A percentile compares a stretch with the other conserved stretches of the same genome.
phyloP scores from a whole-genome alignment of 2,113 vertebrate genomes.

The Bubo bubo region DNA sequence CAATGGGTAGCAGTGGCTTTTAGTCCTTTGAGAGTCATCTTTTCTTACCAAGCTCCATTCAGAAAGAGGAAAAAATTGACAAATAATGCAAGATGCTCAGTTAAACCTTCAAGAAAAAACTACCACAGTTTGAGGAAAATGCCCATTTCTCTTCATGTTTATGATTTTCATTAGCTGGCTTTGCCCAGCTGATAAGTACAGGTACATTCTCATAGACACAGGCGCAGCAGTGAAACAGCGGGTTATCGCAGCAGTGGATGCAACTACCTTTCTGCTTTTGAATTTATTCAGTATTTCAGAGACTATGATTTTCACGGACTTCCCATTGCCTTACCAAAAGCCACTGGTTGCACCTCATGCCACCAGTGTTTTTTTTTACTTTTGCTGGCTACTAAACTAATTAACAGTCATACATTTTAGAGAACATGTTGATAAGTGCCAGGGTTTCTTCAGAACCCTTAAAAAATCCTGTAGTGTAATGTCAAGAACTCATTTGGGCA shows the following conservation, averaged over 20 bases:
- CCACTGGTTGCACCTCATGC: neutral
- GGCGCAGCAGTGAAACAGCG: neutral
- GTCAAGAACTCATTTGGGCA: conserved; percentile 6
- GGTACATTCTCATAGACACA: fast-evolving
- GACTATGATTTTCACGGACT: neutral
- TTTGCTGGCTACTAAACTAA: neutral
- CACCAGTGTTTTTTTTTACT: neutral
- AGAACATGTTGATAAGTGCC: neutral
- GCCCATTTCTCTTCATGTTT: neutral
- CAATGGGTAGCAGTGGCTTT: neutral
- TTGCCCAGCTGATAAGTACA: neutral
- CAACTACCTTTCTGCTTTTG: neutral
- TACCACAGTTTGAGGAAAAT: neutral
- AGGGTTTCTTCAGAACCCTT: conserved; percentile 22
- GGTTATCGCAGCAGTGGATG: neutral
- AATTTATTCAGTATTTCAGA: neutral
- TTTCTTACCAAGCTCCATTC: neutral
- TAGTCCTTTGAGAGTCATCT: neutral
- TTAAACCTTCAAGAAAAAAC: neutral
- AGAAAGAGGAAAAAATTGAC: neutral
- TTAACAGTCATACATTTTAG: neutral
- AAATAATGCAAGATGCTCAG: neutral
- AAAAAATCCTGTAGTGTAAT: neutral
- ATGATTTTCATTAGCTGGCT: neutral
- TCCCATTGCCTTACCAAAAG: neutral